A percentile compares a stretch with the other conserved stretches of the same genome.
These are phyloP conservation scores for Collichthys lucidus DNA, from an alignment of 2,113 vertebrate genomes.

Conservation along the genomic window DNA sequence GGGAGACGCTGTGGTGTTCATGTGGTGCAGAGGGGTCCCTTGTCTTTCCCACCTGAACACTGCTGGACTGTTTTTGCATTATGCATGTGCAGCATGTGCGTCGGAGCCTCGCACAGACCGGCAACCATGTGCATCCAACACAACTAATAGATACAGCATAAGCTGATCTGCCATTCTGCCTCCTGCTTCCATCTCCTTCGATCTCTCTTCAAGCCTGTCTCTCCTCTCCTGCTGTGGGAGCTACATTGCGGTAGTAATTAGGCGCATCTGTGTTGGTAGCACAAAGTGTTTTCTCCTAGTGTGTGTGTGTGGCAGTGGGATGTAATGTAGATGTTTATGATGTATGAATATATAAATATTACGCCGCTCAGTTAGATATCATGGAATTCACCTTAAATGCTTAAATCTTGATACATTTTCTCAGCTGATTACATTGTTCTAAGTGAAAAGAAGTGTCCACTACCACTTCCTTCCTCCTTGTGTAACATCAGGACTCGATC, in stretches of 20 bases:
- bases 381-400: background rate
- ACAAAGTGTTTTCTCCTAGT: background rate
- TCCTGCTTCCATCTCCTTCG: conserved; percentile 12
- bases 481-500: background rate
- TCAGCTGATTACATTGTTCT: background rate
- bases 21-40: conserved; percentile 37
- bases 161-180: conserved; percentile 27
- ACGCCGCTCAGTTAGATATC: background rate
- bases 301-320: background rate
- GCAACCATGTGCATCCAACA: conserved; percentile 25
- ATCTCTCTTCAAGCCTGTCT: conserved; percentile 20
- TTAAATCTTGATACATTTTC: conserved; percentile 6
- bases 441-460: background rate
- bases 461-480: background rate
- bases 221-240: conserved; percentile 54
- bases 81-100: conserved; percentile 62
- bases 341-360: background rate
- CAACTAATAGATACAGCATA: conserved; percentile 6
- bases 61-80: conserved; percentile 54
- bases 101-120: conserved; percentile 11
- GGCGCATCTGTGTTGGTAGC: conserved; percentile 36
- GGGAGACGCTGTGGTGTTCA: conserved; percentile 25
- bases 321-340: background rate
- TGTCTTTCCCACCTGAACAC: conserved; percentile 55
- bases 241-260: conserved; percentile 55